These are phyloP conservation scores for Onthophagus taurus DNA, from an alignment of 1,140 invertebrate genomes.

Conservation along the genomic window DNA sequence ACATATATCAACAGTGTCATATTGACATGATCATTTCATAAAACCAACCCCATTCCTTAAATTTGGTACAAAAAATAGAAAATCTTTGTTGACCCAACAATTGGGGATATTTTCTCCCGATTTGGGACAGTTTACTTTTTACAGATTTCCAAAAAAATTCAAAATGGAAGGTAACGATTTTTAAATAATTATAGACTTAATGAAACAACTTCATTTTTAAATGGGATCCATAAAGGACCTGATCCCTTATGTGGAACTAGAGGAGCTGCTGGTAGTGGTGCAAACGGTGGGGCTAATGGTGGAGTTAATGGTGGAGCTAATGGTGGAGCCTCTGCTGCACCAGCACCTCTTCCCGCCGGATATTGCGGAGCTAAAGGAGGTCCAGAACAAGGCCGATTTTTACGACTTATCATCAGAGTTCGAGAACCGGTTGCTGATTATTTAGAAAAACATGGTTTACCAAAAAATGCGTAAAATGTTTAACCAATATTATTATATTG, in stretches of 20 bases:
- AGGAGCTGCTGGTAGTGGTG: background rate
- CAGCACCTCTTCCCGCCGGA: background rate
- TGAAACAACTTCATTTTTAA: too few species aligned
- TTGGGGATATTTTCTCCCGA: too few species aligned
- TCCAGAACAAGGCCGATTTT: background rate
- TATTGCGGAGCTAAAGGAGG: background rate
- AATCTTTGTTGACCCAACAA: too few species aligned
- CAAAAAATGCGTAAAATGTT: conserved; percentile 24
- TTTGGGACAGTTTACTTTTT: too few species aligned
- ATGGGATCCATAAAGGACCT: too few species aligned
- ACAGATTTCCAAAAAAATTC: too few species aligned
- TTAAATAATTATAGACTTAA: too few species aligned
- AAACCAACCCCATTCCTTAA: too few species aligned
- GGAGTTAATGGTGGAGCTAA: conserved; percentile 1
- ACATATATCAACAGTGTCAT: too few species aligned
- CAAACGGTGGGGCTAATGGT: background rate
- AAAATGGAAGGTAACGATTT: too few species aligned
- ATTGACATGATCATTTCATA: too few species aligned
- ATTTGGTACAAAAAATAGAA: too few species aligned
- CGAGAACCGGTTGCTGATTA: conserved; percentile 12
- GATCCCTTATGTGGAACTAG: background rate
- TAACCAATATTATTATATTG: background rate
- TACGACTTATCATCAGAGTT: conserved; percentile 1
- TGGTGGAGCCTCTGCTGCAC: background rate
- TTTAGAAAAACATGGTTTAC: conserved; percentile 15